phyloP scores from a whole-genome alignment of 92 coral and sea anemone genomes.

The Metridium senile region DNA sequence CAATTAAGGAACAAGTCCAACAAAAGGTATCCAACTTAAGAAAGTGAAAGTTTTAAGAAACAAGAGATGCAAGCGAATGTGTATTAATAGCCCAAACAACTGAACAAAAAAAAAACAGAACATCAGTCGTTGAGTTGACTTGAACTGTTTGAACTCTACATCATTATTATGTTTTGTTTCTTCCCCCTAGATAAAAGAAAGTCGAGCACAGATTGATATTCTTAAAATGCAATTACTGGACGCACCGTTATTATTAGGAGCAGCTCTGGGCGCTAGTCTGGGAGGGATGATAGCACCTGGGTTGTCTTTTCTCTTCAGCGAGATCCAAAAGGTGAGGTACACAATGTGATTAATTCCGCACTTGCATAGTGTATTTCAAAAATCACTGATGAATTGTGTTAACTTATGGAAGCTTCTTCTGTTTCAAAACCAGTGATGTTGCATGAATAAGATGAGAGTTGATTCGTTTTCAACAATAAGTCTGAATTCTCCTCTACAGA shows the following conservation, averaged over 20 bases:
- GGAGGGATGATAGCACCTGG: slow-evolving; percentile 98
- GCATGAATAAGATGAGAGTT: no score
- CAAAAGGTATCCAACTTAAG: slow-evolving; percentile 30
- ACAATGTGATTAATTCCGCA: neutral
- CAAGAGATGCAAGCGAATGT: no score
- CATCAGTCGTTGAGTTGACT: neutral
- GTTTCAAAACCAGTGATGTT: no score
- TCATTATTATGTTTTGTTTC: no score
- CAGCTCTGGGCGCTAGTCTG: slow-evolving; percentile 82
- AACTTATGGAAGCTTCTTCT: neutral
- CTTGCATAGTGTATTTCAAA: neutral
- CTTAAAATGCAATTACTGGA: slow-evolving; percentile 72
- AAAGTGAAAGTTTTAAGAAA: no score
- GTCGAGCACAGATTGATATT: slow-evolving; percentile 63
- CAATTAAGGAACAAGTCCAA: slow-evolving; percentile 30
- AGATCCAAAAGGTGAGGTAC: slow-evolving; percentile 81
- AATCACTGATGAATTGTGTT: neutral
- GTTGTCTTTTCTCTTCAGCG: slow-evolving; percentile 75
- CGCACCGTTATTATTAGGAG: slow-evolving; percentile 81
- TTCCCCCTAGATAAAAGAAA: no score
- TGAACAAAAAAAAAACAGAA: no score
- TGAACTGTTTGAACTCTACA: neutral
- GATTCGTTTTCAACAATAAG: no score
- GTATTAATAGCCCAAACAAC: no score
- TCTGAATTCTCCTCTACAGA: no score